phyloP scores from a whole-genome alignment of 2,888 invertebrate species.

The Brenthis hecate region DNA sequence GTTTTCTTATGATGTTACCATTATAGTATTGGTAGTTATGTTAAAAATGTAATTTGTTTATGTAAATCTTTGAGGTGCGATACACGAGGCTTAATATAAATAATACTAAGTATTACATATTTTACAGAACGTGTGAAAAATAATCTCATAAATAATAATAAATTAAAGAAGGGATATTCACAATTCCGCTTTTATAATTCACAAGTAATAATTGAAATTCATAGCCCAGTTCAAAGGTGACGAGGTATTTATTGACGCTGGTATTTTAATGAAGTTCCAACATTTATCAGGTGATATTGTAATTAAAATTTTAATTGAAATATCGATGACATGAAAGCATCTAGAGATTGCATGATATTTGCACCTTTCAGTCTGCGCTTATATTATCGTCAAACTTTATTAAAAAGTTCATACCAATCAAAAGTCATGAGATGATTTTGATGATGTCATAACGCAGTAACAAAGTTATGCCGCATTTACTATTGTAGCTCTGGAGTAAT shows the following conservation, averaged over 20 bases:
- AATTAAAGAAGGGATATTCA: not conserved
- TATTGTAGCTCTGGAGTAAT: too few species aligned
- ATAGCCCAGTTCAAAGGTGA: conserved; percentile 18
- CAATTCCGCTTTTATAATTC: conserved; percentile 15
- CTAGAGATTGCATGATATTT: conserved; percentile 9
- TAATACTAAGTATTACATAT: too few species aligned
- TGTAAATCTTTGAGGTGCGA: too few species aligned
- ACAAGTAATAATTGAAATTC: conserved; percentile 30
- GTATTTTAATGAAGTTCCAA: conserved; percentile 36
- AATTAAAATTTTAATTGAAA: conserved; percentile 37
- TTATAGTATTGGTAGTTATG: too few species aligned
- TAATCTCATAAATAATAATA: not conserved
- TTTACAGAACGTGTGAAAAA: too few species aligned
- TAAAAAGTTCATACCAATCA: too few species aligned
- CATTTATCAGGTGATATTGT: conserved; percentile 34
- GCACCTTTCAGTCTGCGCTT: not conserved
- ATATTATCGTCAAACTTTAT: not conserved
- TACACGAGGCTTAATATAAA: too few species aligned
- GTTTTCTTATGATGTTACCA: too few species aligned
- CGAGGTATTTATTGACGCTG: conserved; percentile 27
- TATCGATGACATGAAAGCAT: conserved; percentile 9
- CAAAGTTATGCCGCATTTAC: too few species aligned
- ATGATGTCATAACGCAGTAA: too few species aligned
- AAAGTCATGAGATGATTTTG: too few species aligned
- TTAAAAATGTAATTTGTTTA: too few species aligned